Base-by-base conservation (phyloP, 2,888 invertebrate species). In the Eupithecia vulgata region DNA sequence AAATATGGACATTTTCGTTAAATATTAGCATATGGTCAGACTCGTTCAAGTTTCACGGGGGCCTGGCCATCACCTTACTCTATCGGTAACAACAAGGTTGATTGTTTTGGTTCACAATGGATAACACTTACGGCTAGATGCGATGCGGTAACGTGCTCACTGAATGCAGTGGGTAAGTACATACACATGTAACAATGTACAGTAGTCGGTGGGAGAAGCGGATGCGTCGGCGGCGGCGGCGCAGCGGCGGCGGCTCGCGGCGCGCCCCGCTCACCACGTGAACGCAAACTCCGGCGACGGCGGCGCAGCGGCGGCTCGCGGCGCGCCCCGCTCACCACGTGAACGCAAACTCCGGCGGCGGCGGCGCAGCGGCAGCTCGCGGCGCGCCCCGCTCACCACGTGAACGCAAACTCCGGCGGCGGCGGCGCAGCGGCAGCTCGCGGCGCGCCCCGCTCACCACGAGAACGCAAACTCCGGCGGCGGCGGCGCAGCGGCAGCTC, bases 381-480 rank as follows among this genome's bases (percentile, higher is more conserved):
- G 77, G 67, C 72, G 78, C 79, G 67, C 59, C 78, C 69, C 79
- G 78, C 37, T 72, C 87, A 89, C 91, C 92, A 93, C 91, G 93
- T 92, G 91, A 91, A 90, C 72, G 88, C 89, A 90, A 93, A 91
- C 88, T 92, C 90, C 77, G 92, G 92, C 83, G 93, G 91, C 92
- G n/a, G n/a, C n/a, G n/a, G n/a, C n/a, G n/a, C 93, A 92, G 83
- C 92, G 90, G 84, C 35, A 35, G 64, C 37, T 70, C 59, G 25
- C 35, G 77, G 67, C 72, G 78, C 79, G 67, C 59, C 78, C 69
- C 79, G 78, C 37, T 72, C 87, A 89, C 91, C 92, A 93, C 91
- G 93, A 91, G 91, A 91, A 90, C 72, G 88, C 89, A 90, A 93
- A 91, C 88, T 92, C 90, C 77, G 92, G 92, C 83, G 93, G 91